A percentile compares a stretch with the other conserved stretches of the same genome.
Evolutionary conservation across 2,113 vertebrate genomes (phyloP).

Genomic region (Actenoides hombroni): DNA sequence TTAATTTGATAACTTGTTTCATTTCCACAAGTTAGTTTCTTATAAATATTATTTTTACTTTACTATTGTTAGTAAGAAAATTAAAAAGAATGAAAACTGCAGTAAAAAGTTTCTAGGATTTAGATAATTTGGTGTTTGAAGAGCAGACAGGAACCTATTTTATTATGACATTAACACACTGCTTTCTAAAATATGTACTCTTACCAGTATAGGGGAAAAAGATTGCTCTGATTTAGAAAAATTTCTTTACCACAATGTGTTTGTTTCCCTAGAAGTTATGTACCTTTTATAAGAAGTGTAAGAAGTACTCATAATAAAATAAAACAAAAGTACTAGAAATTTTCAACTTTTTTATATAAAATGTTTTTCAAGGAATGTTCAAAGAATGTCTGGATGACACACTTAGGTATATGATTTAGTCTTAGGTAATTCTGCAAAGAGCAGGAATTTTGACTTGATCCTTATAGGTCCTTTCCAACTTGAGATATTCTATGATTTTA

Average conservation of each 20-base stretch:
- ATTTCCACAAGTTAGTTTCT: background rate
- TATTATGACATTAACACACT: background rate
- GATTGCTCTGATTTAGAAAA: background rate
- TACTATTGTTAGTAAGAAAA: background rate
- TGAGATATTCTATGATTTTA: no score
- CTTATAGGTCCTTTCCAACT: no score
- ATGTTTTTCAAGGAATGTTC: no score
- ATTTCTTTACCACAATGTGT: background rate
- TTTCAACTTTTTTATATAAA: background rate
- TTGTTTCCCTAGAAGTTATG: background rate
- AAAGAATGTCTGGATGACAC: no score
- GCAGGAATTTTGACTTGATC: no score
- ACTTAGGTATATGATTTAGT: no score
- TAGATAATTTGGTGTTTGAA: background rate
- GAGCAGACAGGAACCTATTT: background rate
- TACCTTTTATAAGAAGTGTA: background rate
- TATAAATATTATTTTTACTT: background rate
- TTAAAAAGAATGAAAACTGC: accelerated
- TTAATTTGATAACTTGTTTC: background rate
- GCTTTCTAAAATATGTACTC: background rate
- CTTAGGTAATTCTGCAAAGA: no score
- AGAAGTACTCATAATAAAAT: background rate
- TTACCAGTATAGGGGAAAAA: background rate
- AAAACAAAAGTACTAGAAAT: background rate
- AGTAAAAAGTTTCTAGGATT: background rate